Evolutionary conservation across 2,113 vertebrate species (phyloP).

Genomic region (Brevimyrus niger): DNA sequence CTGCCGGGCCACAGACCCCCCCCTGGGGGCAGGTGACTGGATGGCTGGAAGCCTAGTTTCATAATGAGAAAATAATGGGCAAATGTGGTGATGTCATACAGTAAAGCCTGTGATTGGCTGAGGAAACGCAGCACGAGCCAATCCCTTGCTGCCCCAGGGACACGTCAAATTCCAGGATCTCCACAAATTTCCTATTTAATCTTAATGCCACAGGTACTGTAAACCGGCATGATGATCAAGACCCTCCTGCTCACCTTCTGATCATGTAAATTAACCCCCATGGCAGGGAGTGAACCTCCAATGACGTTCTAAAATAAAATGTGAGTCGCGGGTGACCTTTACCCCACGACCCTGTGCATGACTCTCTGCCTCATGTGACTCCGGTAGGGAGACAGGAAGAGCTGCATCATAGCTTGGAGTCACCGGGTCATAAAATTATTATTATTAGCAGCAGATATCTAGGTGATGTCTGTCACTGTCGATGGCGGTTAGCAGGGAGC

Average conservation of each 20-base stretch:
- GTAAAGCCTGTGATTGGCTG: background rate
- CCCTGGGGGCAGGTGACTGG: background rate
- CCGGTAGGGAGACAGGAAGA: slow-evolving; percentile 36
- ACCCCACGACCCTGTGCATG: background rate
- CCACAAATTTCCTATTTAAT: background rate
- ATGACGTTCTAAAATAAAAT: background rate
- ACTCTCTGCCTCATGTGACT: background rate
- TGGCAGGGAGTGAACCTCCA: background rate
- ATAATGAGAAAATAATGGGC: background rate
- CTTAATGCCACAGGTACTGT: background rate
- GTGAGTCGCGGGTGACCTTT: background rate
- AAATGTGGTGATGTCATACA: background rate
- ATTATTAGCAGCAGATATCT: background rate
- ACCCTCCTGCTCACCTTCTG: background rate
- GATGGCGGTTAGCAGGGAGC: background rate
- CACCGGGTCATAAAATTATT: background rate
- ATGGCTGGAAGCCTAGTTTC: background rate
- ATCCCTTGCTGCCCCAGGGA: background rate
- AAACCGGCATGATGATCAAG: background rate
- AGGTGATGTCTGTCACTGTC: background rate
- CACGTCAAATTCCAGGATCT: background rate
- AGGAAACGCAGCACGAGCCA: background rate
- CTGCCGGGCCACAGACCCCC: background rate
- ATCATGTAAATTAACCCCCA: background rate
- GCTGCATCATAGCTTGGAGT: background rate